phyloP scores from a whole-genome alignment of 1,140 invertebrate species.

The Eumaeus atala region DNA sequence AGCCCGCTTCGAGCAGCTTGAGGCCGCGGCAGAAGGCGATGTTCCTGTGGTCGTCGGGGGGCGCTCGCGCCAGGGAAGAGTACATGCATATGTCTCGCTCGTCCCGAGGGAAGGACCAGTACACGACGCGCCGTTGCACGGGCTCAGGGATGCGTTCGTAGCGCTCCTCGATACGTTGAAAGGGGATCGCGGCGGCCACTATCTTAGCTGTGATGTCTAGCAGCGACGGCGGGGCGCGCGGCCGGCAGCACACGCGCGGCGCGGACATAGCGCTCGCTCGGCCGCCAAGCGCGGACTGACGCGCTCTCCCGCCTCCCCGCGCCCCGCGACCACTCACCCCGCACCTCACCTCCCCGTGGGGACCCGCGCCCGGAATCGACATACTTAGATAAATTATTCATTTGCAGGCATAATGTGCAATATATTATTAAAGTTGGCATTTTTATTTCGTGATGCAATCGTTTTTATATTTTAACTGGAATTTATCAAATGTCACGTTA shows the following conservation, averaged over 20 bases:
- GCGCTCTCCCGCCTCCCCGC: conserved; percentile 22
- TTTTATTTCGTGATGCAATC: conserved; percentile 34
- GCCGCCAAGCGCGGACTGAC: conserved; percentile 64
- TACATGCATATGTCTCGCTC: conserved; percentile 93
- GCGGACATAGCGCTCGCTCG: conserved; percentile 66
- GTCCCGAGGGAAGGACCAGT: conserved; percentile 91
- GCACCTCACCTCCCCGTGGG: conserved; percentile 35
- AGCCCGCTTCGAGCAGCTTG: conserved; percentile 85
- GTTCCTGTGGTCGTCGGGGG: conserved; percentile 81
- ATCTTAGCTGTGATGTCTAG: conserved; percentile 88
- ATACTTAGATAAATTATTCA: conserved; percentile 70
- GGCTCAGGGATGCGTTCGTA: conserved; percentile 91
- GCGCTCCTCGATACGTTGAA: conserved; percentile 89
- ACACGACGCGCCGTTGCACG: conserved; percentile 89
- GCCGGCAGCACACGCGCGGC: conserved; percentile 68
- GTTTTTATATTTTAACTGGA: conserved; percentile 2
- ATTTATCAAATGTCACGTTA: conserved; percentile 1
- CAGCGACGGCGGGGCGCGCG: conserved; percentile 78
- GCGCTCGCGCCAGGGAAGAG: conserved; percentile 83
- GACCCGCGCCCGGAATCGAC: conserved; percentile 61
- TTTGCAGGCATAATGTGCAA: conserved; percentile 70
- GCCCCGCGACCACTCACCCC: conserved; percentile 22
- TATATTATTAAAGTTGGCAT: conserved; percentile 73
- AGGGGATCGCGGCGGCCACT: conserved; percentile 88
- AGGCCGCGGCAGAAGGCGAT: conserved; percentile 90